Evolutionary conservation across 2,888 invertebrate genomes (phyloP).

Genomic region (Sussaba pulchella): DNA sequence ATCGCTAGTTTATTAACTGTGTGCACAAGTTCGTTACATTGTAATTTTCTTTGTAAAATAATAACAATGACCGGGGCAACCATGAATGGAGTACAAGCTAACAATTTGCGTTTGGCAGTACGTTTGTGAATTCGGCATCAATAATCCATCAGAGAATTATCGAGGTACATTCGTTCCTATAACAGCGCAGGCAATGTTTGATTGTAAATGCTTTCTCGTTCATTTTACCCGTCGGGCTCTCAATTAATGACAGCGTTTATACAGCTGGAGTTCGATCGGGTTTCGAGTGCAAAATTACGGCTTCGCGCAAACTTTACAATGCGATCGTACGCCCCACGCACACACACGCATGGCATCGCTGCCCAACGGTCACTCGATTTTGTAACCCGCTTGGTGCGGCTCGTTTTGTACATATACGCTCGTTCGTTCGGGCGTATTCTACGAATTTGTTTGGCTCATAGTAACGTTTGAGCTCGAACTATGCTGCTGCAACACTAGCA

Average conservation of each 20-base stretch:
- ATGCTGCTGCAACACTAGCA: not conserved
- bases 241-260: constrained; percentile 41
- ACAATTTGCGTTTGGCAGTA: not conserved
- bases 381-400: constrained; percentile 22
- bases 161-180: constrained; percentile 5
- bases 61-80: not conserved
- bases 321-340: constrained; percentile 4
- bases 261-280: constrained; percentile 21
- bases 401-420: constrained; percentile 35
- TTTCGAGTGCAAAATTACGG: constrained; percentile 48
- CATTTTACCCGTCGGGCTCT: constrained; percentile 29
- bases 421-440: constrained; percentile 26
- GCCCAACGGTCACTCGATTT: constrained; percentile 35
- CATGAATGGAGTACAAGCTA: not conserved
- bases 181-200: not conserved
- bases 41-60: not conserved
- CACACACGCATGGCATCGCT: not conserved
- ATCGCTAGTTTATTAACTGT: not conserved
- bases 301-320: constrained; percentile 36
- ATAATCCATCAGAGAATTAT: constrained; percentile 29
- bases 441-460: constrained; percentile 41
- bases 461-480: constrained; percentile 51
- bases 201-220: constrained; percentile 30
- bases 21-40: not conserved
- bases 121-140: not conserved